phyloP scores from a whole-genome alignment of 2,797 vertebrate species.

The Ctenopoma multispine region DNA sequence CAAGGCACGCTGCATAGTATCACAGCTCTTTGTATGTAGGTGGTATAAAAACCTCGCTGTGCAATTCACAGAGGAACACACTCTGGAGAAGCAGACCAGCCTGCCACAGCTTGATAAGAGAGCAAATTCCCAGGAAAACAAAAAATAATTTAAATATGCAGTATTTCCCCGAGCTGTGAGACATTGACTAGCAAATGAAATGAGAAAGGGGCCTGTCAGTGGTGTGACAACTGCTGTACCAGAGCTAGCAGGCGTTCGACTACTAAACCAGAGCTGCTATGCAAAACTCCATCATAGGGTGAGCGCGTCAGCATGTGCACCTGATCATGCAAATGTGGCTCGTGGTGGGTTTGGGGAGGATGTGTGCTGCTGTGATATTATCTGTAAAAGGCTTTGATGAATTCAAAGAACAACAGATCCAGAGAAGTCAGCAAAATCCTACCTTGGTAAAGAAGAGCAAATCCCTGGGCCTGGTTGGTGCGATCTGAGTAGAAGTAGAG shows the following conservation, averaged over 20 bases:
- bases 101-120: conserved; percentile 61
- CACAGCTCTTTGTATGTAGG: conserved; percentile 40
- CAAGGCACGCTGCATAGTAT: conserved; percentile 3
- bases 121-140: conserved; percentile 55
- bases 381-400: background rate
- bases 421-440: background rate
- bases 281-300: conserved; percentile 51
- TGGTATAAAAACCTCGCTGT: conserved; percentile 45
- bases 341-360: conserved; percentile 15
- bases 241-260: conserved; percentile 24
- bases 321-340: conserved; percentile 55
- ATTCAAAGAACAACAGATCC: background rate
- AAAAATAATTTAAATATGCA: conserved; percentile 70
- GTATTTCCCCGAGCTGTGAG: conserved; percentile 55
- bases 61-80: conserved; percentile 30
- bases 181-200: conserved; percentile 71
- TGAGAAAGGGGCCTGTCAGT: conserved; percentile 59
- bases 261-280: conserved; percentile 24
- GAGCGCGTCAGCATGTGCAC: conserved; percentile 23
- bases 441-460: conserved; percentile 95
- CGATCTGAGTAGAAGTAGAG: conserved; percentile 97
- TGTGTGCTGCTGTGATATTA: no score
- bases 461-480: conserved; percentile 94
- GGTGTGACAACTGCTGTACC: conserved; percentile 37
- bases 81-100: conserved; percentile 31